Evolutionary conservation across 2,797 vertebrate genomes (phyloP), one percentile per base, ranked within the genome.

Genomic region (Acanthis flammea): DNA sequence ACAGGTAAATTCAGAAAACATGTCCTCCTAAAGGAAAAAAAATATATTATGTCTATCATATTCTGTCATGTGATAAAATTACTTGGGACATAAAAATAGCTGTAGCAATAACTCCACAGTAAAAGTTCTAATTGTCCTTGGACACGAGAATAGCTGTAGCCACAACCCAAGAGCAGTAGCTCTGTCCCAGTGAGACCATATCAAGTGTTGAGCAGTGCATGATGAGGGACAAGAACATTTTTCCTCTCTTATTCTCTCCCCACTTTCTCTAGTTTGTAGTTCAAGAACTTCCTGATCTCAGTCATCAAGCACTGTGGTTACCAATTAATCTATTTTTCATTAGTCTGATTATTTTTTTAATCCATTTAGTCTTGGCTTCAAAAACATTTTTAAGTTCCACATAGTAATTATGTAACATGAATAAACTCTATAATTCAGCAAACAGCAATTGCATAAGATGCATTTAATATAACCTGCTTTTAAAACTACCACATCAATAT

Each of bases 271-370:
- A 25, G 10, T 47, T 84, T 25, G 15, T 48, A 53, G 35, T 58
- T 81, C 41, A 54, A 76, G 75, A 76, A 60, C 21, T 74, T 74
- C 27, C 14, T 75, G 30, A 75, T 81, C 42, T 68, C 65, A 83
- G 0, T 65, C 0, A 0, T 80, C 25, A 4, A 22, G 6, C 8
- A 2, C 41, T 9, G 0, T 35, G 24, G 19, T 48, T 84, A 47
- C 14, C 12, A 70, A 48, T 81, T 71, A 53, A 50, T 35, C 6
- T 80, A 14, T 75, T 72, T 86, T 81, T n/a, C 47, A 65, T 88
- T 88, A 41, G 7, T 68, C 41, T 81, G 35, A 50, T 87, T 87
- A 28, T 48, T 82, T 88, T 91, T 83, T 86, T 31, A 74, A 78
- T 88, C 33, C n/a, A 51, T 75, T 94, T 75, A 57, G 42, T 84